Base-by-base conservation (phyloP, 1,140 invertebrate genomes). In the Trichogramma pretiosum region DNA sequence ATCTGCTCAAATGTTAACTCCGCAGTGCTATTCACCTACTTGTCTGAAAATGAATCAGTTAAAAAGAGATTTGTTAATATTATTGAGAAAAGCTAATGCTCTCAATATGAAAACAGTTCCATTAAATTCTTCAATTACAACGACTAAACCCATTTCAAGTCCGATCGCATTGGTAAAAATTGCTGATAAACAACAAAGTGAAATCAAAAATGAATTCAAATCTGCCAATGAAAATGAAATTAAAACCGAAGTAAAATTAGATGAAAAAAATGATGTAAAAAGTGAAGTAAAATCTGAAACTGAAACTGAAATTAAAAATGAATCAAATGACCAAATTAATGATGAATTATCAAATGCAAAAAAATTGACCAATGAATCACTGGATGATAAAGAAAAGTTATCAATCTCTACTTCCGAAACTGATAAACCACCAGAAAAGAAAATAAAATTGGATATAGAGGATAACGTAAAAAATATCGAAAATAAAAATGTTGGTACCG, bases 11-110 rank as follows among this genome's bases (percentile, higher is more conserved):
- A 74, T 64, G 49, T 56, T 78, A 5, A 77, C 75, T 37, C 65
- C 74, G 2, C 81, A 76, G 34, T 89, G 86, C 56, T 89, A 87
- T 61, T 89, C 86, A 5, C 85, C 84, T 9, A 67, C 82, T 17
- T 89, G 85, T 64, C 67, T 85, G 21, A 79, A 82, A 60, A 83
- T 83, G 59, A 75, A 73, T 9, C 74, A 77, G 51, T 64, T 87
- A 1, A 77, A 85, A 39, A 77, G 78, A 51, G 82, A 87, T 55
- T 63, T 88, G 17, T 60, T 87, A 0, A 53, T 73, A 18, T 56
- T 87, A 14, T 58, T 87, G 32, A 76, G 81, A 45, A 82, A 79
- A 64, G 82, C 79, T 2, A 77, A 76, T 30, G 54, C 58, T 0
- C 44, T 72, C 2, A 71, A 64, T 26, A n/a, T n/a, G n/a, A n/a